Evolutionary conservation across 2,797 vertebrate genomes (phyloP), one percentile per base, ranked within the genome.

Genomic region (Falco cherrug): DNA sequence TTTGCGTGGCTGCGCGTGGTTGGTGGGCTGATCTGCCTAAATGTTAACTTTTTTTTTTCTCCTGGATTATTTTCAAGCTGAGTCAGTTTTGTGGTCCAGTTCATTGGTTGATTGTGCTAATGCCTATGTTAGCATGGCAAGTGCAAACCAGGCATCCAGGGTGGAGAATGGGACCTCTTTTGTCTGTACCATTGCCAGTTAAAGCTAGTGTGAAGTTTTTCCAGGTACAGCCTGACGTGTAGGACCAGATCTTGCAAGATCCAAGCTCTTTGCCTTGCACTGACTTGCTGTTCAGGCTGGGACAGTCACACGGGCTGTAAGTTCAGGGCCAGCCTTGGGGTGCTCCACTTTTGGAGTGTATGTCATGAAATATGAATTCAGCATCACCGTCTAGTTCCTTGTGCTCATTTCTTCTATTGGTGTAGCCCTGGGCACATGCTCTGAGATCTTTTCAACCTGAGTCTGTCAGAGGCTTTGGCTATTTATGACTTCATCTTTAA

Each of bases 291-390:
- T 9, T 43, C 9, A 64, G 37, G 39, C 59, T 51, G 39, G 16
- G 28, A 5, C 9, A 4, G n/a, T 18, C 41, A 9, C 31, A 18
- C n/a, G 12, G 81, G 63, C 31, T 0, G 0, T 41, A 71, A 41
- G 16, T 48, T 13, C 8, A 4, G 76, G 35, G 54, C 10, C 47
- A n/a, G 59, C 48, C 14, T 25, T 19, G n/a, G n/a, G 18, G 13
- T 24, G 43, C 54, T 45, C 54, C 26, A 1, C 59, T 84, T 57
- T 0, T 26, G 54, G 29, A 24, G 3, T 35, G 22, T 21, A 0
- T 37, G 54, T 25, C 10, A 1, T 6, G 50, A 57, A 53, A 20
- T 3, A 11, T 0, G 13, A 53, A 6, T 6, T 11, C 15, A 53
- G 47, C 26, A 31, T 47, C 51, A 16, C 59, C 7, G 3, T 10